Evolutionary conservation across 2,113 vertebrate species (phyloP).

Genomic region (Romanogobio albipinnatus): DNA sequence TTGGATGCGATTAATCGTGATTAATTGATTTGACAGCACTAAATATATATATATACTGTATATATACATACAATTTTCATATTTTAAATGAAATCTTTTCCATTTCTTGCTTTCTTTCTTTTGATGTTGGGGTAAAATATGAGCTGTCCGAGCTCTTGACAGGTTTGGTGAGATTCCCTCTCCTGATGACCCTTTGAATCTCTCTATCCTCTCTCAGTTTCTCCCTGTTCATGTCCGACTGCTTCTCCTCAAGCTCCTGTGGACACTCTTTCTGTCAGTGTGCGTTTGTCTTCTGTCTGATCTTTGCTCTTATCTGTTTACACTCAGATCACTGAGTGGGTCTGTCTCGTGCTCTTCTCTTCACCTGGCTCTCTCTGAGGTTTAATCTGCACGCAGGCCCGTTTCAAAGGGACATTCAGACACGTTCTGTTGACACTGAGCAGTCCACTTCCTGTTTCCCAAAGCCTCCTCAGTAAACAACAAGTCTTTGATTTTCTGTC

Average conservation of each 20-base stretch:
- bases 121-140: background rate
- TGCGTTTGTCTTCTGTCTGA: background rate
- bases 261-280: background rate
- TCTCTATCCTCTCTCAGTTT: slow-evolving; percentile 24
- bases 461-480: background rate
- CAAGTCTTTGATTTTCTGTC: background rate
- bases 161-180: background rate
- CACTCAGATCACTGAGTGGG: background rate
- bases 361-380: background rate
- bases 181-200: background rate
- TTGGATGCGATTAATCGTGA: no score
- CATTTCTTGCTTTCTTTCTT: background rate
- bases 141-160: background rate
- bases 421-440: background rate
- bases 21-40: no score
- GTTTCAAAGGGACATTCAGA: slow-evolving; percentile 1
- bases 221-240: background rate
- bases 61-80: background rate
- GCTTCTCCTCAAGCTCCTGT: background rate
- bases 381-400: background rate
- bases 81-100: background rate
- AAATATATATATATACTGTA: no score
- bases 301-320: background rate
- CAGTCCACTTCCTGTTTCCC: background rate
- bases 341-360: background rate